Percentiles rank a stretch among this genome's conserved stretches.
phyloP scores from a whole-genome alignment of 2,797 vertebrate genomes.

The Parotocinclus haroldoi region DNA sequence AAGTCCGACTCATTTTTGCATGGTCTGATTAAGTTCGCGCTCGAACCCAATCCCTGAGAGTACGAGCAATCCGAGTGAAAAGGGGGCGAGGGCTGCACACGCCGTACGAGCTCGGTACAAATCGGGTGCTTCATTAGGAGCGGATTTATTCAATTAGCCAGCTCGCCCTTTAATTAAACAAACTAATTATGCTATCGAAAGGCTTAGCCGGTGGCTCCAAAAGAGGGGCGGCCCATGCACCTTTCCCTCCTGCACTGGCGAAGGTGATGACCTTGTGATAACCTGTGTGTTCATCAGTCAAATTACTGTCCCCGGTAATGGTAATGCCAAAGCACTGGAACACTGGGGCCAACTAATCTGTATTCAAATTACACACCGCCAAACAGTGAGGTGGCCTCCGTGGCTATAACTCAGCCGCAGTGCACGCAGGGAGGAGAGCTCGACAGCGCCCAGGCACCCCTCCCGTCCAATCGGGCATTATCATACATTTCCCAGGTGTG shows the following conservation, averaged over 20 bases:
- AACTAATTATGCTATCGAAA: constrained; percentile 83
- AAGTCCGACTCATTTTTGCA: not conserved
- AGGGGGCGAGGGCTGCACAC: not conserved
- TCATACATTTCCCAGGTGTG: constrained; percentile 84
- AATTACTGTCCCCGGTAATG: constrained; percentile 84
- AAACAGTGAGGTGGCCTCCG: constrained; percentile 71
- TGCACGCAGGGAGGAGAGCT: constrained; percentile 69
- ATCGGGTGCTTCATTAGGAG: constrained; percentile 81
- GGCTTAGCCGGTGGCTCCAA: constrained; percentile 70
- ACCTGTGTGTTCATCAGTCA: constrained; percentile 89
- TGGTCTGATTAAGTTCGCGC: not conserved
- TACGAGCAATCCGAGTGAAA: constrained; percentile 18
- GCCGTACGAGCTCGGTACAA: constrained; percentile 58
- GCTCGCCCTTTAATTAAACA: constrained; percentile 85
- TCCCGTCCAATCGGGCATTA: constrained; percentile 77
- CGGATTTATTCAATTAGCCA: constrained; percentile 87
- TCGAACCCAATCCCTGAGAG: not conserved
- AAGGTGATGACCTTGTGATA: constrained; percentile 91
- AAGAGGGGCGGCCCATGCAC: constrained; percentile 58
- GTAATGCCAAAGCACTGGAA: constrained; percentile 83
- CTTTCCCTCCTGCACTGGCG: constrained; percentile 61
- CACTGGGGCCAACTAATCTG: constrained; percentile 85
- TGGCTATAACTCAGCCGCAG: constrained; percentile 81
- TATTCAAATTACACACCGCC: constrained; percentile 88
- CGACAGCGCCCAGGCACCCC: constrained; percentile 64